Conservation (phyloP, 2,888 invertebrate genomes). For the Siphlonurus alternatus region DNA sequence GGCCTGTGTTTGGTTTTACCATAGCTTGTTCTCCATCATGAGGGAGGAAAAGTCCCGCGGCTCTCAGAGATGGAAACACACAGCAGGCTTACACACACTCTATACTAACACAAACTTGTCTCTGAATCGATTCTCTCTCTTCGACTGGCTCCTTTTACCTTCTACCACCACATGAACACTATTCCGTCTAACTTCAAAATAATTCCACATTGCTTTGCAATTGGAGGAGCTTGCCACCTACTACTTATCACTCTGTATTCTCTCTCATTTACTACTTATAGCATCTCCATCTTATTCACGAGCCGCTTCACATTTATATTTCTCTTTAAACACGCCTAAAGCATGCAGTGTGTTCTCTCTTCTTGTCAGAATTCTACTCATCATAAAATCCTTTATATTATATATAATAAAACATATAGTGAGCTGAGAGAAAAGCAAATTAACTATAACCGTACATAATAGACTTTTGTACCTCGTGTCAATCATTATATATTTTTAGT, state of each 20-base stretch:
- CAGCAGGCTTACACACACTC: background rate
- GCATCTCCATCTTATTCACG: background rate
- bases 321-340: background rate
- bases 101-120: background rate
- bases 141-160: background rate
- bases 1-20: constrained; percentile 1
- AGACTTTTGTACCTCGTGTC: background rate
- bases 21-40: background rate
- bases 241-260: background rate
- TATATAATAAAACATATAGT: too few species aligned
- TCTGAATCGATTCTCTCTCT: background rate
- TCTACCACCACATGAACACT: background rate
- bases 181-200: background rate
- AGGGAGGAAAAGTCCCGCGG: constrained; percentile 2
- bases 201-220: background rate
- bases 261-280: background rate
- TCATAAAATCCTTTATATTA: too few species aligned
- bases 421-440: too few species aligned
- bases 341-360: background rate
- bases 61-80: background rate
- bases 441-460: background rate
- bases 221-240: background rate
- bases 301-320: background rate
- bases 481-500: background rate
- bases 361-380: background rate